Evolutionary conservation across 2,888 invertebrate genomes (phyloP).

Genomic region (Melanotus villosus): DNA sequence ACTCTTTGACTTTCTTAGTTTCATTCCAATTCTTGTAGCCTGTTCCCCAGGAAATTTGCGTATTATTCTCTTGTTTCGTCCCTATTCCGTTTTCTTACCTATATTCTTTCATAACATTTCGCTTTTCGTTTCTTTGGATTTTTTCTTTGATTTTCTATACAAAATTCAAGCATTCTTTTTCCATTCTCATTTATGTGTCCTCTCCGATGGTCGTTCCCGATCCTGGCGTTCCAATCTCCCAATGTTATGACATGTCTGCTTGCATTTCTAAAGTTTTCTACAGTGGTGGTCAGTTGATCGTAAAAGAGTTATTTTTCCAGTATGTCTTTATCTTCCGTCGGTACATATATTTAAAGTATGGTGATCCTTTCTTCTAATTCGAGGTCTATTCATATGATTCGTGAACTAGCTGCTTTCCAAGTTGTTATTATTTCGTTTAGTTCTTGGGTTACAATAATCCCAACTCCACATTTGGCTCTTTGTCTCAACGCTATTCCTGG

Average conservation of each 20-base stretch:
- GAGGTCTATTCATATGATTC: no score
- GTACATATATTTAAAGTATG: neutral
- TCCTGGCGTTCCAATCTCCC: no score
- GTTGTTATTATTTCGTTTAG: no score
- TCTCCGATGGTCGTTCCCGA: no score
- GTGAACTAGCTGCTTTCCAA: no score
- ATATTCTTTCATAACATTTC: neutral
- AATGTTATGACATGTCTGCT: no score
- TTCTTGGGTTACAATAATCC: no score
- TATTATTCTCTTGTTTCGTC: neutral
- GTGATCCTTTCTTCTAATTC: no score
- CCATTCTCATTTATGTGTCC: neutral
- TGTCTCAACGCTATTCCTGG: no score
- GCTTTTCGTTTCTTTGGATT: neutral
- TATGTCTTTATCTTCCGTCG: neutral
- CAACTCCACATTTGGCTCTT: no score
- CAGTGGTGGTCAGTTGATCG: neutral
- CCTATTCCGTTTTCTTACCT: neutral
- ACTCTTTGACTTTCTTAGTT: neutral
- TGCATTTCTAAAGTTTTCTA: neutral
- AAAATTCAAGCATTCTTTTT: neutral
- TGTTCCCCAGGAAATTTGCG: neutral
- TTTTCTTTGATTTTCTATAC: no score
- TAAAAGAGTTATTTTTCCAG: neutral
- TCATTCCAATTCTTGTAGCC: neutral